Percentiles rank a stretch among this genome's conserved stretches.
phyloP scores from a whole-genome alignment of 2,888 invertebrate genomes.

The Platycnemis pennipes region DNA sequence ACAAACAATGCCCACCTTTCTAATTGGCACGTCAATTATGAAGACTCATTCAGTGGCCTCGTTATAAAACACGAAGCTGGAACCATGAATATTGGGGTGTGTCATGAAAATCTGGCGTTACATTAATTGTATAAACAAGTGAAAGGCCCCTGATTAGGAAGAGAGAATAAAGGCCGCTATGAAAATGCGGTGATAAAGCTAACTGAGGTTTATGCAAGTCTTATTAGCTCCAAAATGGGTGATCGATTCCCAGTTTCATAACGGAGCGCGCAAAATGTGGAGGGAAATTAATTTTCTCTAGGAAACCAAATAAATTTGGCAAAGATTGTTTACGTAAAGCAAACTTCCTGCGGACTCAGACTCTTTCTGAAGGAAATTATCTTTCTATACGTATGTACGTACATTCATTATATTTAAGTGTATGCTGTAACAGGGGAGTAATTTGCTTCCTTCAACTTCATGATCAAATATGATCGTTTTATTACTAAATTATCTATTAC shows the following conservation, averaged over 20 bases:
- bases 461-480: no score
- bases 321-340: neutral
- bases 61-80: neutral
- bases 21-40: neutral
- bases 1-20: neutral
- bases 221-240: neutral
- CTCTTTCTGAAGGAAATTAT: neutral
- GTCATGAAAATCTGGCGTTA: neutral
- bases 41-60: neutral
- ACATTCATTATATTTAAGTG: no score
- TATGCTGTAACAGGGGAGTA: no score
- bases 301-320: neutral
- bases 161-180: neutral
- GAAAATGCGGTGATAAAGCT: neutral
- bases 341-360: neutral
- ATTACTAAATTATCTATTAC: no score
- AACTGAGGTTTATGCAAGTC: neutral
- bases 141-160: neutral
- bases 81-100: neutral
- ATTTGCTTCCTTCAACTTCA: no score
- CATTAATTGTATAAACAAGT: conserved; percentile 16
- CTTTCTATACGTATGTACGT: no score
- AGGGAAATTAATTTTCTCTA: neutral
- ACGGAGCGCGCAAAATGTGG: neutral
- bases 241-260: neutral